Conservation (phyloP, 2,797 vertebrate species). For the Phylloscopus collybita region DNA sequence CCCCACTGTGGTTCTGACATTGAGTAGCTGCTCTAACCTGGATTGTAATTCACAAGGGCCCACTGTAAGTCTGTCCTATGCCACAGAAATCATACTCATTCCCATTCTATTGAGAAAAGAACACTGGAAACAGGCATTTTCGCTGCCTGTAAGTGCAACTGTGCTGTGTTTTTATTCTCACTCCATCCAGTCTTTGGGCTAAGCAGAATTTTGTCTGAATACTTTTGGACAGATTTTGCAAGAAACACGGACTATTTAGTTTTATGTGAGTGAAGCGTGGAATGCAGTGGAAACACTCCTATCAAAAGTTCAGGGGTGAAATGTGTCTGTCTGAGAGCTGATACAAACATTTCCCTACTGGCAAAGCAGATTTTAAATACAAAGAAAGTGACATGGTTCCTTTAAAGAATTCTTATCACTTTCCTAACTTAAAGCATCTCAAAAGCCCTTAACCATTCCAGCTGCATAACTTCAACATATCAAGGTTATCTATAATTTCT, state of each 20-base stretch:
- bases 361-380: not conserved
- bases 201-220: not conserved
- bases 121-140: not conserved
- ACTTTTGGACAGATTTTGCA: not conserved
- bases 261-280: not conserved
- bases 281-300: not conserved
- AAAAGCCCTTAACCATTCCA: slow-evolving; percentile 53
- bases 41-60: not conserved
- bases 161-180: not conserved
- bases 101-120: not conserved
- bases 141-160: not conserved
- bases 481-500: slow-evolving; percentile 73
- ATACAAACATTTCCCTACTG: not conserved
- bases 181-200: not conserved
- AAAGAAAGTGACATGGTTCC: not conserved
- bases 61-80: not conserved
- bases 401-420: slow-evolving; percentile 23
- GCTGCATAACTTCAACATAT: not conserved
- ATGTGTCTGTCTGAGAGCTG: not conserved
- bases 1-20: not conserved
- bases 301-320: not conserved
- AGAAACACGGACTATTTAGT: not conserved
- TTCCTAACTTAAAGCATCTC: not conserved
- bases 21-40: not conserved
- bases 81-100: not conserved